Conservation (phyloP, 2,797 vertebrate genomes). For the Sorex maritimensis region DNA sequence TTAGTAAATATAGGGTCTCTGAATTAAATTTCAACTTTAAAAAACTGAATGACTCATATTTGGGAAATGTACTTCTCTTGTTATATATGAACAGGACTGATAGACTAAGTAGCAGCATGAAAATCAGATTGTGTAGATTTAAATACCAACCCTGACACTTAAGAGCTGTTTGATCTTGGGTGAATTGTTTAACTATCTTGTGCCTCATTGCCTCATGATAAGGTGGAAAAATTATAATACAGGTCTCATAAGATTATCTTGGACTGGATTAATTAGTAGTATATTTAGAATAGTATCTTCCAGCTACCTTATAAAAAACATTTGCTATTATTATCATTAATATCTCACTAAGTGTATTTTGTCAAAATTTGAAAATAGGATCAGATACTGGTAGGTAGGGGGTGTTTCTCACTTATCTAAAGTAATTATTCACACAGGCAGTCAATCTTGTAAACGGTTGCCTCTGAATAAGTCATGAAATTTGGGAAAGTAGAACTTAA, state of each 20-base stretch:
- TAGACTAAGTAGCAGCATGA: neutral
- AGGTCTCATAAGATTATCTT: slow-evolving; percentile 1
- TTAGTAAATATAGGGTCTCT: neutral
- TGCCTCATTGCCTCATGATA: slow-evolving; percentile 20
- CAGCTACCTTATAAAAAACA: neutral
- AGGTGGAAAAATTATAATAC: neutral
- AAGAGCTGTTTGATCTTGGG: neutral
- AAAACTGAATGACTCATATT: neutral
- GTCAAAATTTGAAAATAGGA: neutral
- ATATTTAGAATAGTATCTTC: neutral
- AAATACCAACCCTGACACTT: slow-evolving; percentile 4
- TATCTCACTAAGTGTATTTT: slow-evolving; percentile 26
- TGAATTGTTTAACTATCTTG: neutral
- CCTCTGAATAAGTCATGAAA: slow-evolving; percentile 15
- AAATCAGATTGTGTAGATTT: neutral
- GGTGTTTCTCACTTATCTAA: slow-evolving; percentile 21
- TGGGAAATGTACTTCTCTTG: slow-evolving; percentile 12
- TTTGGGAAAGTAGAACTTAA: slow-evolving; percentile 56
- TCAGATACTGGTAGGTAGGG: neutral
- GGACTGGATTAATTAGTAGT: slow-evolving; percentile 33
- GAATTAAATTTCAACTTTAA: slow-evolving; percentile 34
- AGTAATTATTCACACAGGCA: neutral
- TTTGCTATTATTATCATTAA: neutral
- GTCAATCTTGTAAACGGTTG: neutral
- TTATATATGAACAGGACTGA: neutral